Evolutionary conservation across 2,113 vertebrate species (phyloP).

Genomic region (Sterna hirundo): DNA sequence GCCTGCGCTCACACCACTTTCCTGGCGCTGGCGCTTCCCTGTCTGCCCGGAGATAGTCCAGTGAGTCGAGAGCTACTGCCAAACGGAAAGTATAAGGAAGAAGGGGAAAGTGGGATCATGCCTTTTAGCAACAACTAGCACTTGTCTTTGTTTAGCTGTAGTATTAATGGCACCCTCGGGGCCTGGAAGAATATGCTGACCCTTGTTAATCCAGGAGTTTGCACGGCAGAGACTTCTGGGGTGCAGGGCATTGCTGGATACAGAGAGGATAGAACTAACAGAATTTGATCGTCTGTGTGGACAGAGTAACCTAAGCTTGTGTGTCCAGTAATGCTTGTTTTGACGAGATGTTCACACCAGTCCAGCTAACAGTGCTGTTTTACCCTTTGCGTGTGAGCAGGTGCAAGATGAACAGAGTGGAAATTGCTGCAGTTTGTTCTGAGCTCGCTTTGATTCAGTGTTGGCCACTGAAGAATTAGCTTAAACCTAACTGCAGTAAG

Average conservation of each 20-base stretch:
- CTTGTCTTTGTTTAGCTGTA: neutral
- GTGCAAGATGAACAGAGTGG: neutral
- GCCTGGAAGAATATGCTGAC: neutral
- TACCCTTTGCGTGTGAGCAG: neutral
- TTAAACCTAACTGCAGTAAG: neutral
- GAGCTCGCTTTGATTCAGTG: neutral
- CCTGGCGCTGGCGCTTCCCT: neutral
- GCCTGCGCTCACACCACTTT: neutral
- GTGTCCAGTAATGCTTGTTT: neutral
- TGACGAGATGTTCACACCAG: neutral
- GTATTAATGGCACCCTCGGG: fast-evolving
- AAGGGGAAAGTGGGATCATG: neutral
- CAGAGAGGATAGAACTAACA: neutral
- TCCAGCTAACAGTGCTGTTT: neutral
- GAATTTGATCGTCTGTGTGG: neutral
- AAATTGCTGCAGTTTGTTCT: neutral
- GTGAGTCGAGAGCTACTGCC: neutral
- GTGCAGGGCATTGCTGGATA: neutral
- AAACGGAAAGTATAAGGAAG: neutral
- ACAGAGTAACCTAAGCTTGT: neutral
- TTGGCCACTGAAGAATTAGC: neutral
- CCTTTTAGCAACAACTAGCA: neutral
- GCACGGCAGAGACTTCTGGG: neutral
- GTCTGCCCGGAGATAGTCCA: neutral
- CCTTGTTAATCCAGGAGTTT: neutral